These are phyloP conservation scores for Ceramica pisi DNA, from an alignment of 2,888 invertebrate genomes.

Conservation along the genomic window DNA sequence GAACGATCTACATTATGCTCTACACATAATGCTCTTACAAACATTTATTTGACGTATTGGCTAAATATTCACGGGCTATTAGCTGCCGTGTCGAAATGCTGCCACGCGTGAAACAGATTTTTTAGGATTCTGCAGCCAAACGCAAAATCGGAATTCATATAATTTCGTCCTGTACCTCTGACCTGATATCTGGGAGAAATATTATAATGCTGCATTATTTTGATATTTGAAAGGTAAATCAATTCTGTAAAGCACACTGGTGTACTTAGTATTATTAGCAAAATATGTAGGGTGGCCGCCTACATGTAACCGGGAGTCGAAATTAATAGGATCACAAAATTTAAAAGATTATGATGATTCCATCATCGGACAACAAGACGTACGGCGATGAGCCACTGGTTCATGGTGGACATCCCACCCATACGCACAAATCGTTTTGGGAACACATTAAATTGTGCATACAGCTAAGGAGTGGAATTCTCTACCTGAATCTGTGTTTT, in stretches of 20 bases:
- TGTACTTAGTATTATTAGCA: background rate
- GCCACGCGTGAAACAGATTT: conserved; percentile 56
- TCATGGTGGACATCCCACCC: too few species aligned
- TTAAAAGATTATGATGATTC: too few species aligned
- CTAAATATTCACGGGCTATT: conserved; percentile 65
- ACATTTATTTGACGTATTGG: conserved; percentile 62
- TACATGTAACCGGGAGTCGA: too few species aligned
- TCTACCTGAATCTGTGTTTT: too few species aligned
- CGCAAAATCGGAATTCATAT: background rate
- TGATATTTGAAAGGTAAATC: background rate
- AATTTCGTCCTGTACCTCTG: background rate
- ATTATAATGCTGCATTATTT: too few species aligned
- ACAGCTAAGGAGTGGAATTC: too few species aligned
- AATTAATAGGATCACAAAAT: too few species aligned
- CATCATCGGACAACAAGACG: too few species aligned
- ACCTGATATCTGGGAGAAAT: background rate
- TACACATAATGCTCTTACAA: conserved; percentile 33
- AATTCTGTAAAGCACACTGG: background rate
- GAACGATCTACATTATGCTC: conserved; percentile 36
- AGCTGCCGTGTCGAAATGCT: conserved; percentile 47
- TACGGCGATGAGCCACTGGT: too few species aligned
- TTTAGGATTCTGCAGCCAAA: background rate
- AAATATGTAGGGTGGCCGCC: too few species aligned
- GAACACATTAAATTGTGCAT: too few species aligned
- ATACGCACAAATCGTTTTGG: too few species aligned